Evolutionary conservation across 2,113 vertebrate genomes (phyloP), one percentile per base, ranked within the genome.

Genomic region (Oncorhynchus nerka): DNA sequence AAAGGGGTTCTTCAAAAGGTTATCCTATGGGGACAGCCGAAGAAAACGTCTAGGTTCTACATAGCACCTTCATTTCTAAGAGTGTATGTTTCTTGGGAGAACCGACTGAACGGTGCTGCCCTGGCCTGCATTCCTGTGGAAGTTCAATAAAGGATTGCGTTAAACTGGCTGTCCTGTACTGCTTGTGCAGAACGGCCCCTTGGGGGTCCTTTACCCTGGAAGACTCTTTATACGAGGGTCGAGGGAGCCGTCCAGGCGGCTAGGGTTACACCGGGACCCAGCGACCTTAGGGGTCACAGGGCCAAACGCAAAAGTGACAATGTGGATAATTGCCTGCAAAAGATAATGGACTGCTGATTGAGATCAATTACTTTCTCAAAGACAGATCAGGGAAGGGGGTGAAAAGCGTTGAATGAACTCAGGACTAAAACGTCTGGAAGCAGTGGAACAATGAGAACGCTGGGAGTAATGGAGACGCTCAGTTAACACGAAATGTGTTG

Each of bases 231-330:
- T 94, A 95, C 89, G 93, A 94, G 93, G 94, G 94, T 90, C 94
- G 22, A 30, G 64, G 64, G 64, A 95, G 94, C 93, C 92, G 92
- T 94, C 75, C 94, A 87, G 88, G 84, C 85, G 87, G 93, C 93
- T 96, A 94, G 90, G 92, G 94, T 97, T 97, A 95, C 95, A 87
- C 94, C 89, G 90, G 92, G 93, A 92, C 92, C 91, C 92, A 39
- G 74, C 93, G 95, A 95, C 95, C 95, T 92, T 81, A 83, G 28
- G 45, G 95, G 95, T 96, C 95, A 93, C 89, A 90, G 93, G 95
- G 95, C 93, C 95, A 96, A 96, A 96, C 39, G 89, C 94, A 97
- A 96, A 96, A 96, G 96, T 97, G 96, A 96, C 96, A 97, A 95
- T 94, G 94, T 94, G 94, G 94, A 96, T 97, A 96, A 98, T 94